phyloP scores from a whole-genome alignment of 64 coral and sea anemone genomes.

The Dendronephthya gigantea region DNA sequence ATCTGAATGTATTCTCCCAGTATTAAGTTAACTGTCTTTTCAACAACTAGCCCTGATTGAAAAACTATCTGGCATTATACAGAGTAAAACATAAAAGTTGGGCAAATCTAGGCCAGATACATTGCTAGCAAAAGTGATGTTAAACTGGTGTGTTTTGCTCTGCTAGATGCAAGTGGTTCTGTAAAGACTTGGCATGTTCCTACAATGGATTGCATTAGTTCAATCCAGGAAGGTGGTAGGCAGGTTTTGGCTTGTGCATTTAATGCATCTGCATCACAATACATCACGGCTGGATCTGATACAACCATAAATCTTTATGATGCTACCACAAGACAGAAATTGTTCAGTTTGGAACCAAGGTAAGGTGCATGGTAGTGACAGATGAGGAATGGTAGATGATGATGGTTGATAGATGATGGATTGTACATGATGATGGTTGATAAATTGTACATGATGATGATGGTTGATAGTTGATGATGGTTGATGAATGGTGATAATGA shows the following conservation, averaged over 20 bases:
- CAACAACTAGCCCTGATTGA: no score
- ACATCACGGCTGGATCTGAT: conserved; percentile 78
- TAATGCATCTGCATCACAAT: conserved; percentile 48
- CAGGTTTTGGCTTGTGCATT: conserved; percentile 79
- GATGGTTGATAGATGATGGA: no score
- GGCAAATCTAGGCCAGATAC: background rate
- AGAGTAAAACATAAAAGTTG: no score
- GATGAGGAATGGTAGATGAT: no score
- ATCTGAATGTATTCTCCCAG: no score
- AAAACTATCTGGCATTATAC: no score
- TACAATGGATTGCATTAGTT: conserved; percentile 59
- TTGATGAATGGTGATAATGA: background rate
- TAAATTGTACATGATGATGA: no score
- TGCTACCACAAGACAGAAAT: conserved; percentile 67
- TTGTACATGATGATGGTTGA: no score
- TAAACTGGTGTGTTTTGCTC: background rate
- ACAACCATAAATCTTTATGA: conserved; percentile 76
- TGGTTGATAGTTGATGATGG: background rate
- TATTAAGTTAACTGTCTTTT: no score
- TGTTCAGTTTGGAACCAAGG: conserved; percentile 76
- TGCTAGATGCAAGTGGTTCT: conserved; percentile 83
- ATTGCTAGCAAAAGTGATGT: background rate
- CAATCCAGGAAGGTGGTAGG: conserved; percentile 50
- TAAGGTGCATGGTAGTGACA: conserved; percentile 15
- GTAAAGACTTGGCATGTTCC: conserved; percentile 86